Percentiles rank a stretch among this genome's conserved stretches.
These are phyloP conservation scores for Gobiocypris rarus DNA, from an alignment of 2,113 vertebrate species.

Conservation along the genomic window DNA sequence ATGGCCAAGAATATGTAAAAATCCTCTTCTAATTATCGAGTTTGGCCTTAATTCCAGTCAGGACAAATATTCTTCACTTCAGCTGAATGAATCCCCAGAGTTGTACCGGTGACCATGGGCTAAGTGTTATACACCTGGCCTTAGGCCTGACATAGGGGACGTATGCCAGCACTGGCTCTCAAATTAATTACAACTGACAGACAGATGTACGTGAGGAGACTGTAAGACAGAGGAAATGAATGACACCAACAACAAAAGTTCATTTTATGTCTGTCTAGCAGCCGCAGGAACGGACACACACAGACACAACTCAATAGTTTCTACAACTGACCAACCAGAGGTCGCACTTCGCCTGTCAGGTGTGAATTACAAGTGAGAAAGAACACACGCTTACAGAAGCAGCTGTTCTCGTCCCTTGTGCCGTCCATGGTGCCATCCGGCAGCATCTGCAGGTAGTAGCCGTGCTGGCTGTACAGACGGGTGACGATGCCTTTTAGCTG, in stretches of 20 bases:
- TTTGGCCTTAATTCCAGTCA: neutral
- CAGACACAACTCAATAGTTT: slow-evolving; percentile 29
- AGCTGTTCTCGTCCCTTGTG: slow-evolving; percentile 80
- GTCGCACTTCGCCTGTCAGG: slow-evolving; percentile 1
- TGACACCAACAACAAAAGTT: neutral
- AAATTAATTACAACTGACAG: slow-evolving; percentile 54
- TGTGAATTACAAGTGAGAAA: slow-evolving; percentile 6
- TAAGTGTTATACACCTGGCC: slow-evolving; percentile 49
- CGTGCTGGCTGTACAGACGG: slow-evolving; percentile 85
- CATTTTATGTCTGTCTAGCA: neutral
- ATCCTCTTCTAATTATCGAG: neutral
- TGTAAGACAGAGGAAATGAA: slow-evolving; percentile 25
- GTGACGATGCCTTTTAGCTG: slow-evolving; percentile 91
- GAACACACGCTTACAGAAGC: slow-evolving; percentile 77
- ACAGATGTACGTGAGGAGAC: slow-evolving; percentile 34
- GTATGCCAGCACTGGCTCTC: slow-evolving; percentile 47
- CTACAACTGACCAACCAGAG: slow-evolving; percentile 1
- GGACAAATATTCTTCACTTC: slow-evolving; percentile 29
- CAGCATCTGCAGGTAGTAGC: slow-evolving; percentile 88
- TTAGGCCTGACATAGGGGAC: slow-evolving; percentile 15
- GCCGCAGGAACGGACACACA: neutral
- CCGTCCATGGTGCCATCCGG: slow-evolving; percentile 86
- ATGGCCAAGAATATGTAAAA: neutral
- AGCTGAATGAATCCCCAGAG: slow-evolving; percentile 19
- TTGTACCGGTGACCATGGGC: slow-evolving; percentile 19